Evolutionary conservation across 2,888 invertebrate species (phyloP).

Genomic region (Cephus sareptanus): DNA sequence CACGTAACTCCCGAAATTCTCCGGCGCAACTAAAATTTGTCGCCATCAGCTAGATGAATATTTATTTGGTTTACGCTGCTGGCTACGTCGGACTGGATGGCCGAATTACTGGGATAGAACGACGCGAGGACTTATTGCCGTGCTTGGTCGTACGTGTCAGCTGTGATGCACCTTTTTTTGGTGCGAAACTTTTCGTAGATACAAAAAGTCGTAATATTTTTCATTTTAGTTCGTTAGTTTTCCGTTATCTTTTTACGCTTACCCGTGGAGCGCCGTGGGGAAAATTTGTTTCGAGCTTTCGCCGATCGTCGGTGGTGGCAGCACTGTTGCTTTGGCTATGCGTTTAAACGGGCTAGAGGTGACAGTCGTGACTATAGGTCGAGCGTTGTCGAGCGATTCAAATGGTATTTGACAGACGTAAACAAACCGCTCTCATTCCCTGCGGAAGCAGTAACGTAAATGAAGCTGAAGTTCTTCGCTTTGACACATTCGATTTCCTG

Average conservation of each 20-base stretch:
- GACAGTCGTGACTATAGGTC: not conserved
- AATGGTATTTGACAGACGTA: not conserved
- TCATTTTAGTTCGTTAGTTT: not conserved
- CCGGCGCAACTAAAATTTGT: slow-evolving; percentile 50
- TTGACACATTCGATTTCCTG: not conserved
- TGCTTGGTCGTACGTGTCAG: not conserved
- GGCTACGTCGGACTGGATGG: not conserved
- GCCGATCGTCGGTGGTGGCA: not conserved
- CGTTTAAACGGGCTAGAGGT: not conserved
- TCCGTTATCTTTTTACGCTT: not conserved
- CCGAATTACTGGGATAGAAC: not conserved
- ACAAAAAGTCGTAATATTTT: not conserved
- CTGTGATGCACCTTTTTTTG: not conserved
- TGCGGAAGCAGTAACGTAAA: not conserved
- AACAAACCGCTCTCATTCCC: not conserved
- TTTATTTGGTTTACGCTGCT: slow-evolving; percentile 41
- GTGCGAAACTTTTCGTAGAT: not conserved
- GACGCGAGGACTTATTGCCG: not conserved
- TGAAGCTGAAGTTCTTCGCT: not conserved
- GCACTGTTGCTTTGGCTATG: not conserved
- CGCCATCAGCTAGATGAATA: slow-evolving; percentile 36
- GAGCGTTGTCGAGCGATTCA: not conserved
- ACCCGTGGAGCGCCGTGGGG: not conserved
- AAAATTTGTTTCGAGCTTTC: not conserved
- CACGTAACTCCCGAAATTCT: slow-evolving; percentile 53